These are phyloP conservation scores for Psilanteris sp. DNA, from an alignment of 1,140 invertebrate genomes.

Conservation along the genomic window DNA sequence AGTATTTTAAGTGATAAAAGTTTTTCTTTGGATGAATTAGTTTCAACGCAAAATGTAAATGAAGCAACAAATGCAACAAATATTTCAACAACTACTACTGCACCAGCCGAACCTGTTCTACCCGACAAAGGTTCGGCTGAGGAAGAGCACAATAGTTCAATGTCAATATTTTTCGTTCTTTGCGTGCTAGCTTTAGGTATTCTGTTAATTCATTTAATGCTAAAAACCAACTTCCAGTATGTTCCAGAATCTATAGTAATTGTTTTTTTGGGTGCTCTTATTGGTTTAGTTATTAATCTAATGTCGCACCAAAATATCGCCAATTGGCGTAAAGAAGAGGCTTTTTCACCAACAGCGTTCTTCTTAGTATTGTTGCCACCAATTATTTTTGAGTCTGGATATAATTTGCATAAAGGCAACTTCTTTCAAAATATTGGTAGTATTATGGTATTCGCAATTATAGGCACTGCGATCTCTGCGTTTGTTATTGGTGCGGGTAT, in stretches of 20 bases:
- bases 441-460: conserved; percentile 96
- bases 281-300: conserved; percentile 94
- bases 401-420: conserved; percentile 99
- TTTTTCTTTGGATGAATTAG: conserved; percentile 10
- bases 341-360: conserved; percentile 97
- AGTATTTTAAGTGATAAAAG: conserved; percentile 13
- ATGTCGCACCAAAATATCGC: conserved; percentile 94
- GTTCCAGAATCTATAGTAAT: conserved; percentile 98
- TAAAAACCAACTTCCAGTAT: conserved; percentile 97
- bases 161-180: conserved; percentile 97
- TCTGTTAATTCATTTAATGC: conserved; percentile 94
- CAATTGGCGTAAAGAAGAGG: conserved; percentile 97
- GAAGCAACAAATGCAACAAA: conserved; percentile 72
- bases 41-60: conserved; percentile 25
- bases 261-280: conserved; percentile 94
- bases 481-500: conserved; percentile 96
- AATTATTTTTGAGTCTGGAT: conserved; percentile 99
- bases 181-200: conserved; percentile 96
- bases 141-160: conserved; percentile 96
- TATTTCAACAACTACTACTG: conserved; percentile 80
- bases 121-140: conserved; percentile 93
- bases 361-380: conserved; percentile 98
- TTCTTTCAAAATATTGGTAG: conserved; percentile 99
- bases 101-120: conserved; percentile 85
- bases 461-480: conserved; percentile 97